Percentiles rank a stretch among this genome's conserved stretches.
These are phyloP conservation scores for Phylloscopus trochilus DNA, from an alignment of 2,113 vertebrate species.

Conservation along the genomic window DNA sequence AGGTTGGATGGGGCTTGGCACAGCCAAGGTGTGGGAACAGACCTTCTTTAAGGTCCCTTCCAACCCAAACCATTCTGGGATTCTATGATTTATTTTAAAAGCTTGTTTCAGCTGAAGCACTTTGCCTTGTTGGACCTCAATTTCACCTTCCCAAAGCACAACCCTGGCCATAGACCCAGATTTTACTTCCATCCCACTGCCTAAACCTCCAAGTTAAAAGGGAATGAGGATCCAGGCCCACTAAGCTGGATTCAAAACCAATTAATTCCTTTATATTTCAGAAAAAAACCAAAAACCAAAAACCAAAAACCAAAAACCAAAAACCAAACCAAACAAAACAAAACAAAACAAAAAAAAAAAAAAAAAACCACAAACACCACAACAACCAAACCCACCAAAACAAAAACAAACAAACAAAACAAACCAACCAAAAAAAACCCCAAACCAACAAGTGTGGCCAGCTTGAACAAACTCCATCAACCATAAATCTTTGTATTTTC, in stretches of 20 bases:
- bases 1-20: not conserved
- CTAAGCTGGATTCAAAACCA: not conserved
- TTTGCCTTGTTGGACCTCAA: not conserved
- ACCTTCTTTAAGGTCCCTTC: not conserved
- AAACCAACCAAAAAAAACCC: no score
- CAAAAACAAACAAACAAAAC: not conserved
- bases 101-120: not conserved
- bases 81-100: not conserved
- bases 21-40: not conserved
- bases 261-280: not conserved
- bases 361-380: no score
- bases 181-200: not conserved
- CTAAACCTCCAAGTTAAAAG: not conserved
- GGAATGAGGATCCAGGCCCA: not conserved
- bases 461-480: not conserved
- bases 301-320: no score
- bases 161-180: fast-evolving
- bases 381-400: no score
- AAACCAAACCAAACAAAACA: not conserved
- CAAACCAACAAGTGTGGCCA: not conserved
- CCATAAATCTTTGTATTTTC: not conserved
- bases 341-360: no score
- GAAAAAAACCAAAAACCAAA: no score
- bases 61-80: not conserved
- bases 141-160: not conserved